phyloP scores from a whole-genome alignment of 2,888 invertebrate species.

The Cheilosia variabilis region DNA sequence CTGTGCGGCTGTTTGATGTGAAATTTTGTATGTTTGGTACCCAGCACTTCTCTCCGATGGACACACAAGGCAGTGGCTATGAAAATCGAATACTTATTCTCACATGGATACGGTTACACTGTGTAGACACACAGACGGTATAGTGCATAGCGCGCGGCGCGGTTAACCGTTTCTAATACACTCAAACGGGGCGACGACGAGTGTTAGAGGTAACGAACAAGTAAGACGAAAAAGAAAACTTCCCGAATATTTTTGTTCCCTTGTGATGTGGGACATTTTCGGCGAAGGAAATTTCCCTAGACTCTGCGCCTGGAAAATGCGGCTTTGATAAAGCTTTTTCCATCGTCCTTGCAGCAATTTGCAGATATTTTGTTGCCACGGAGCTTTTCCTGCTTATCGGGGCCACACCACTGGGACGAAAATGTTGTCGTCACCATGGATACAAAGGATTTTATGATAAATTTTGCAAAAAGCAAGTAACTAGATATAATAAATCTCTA shows the following conservation, averaged over 20 bases:
- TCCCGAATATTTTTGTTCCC: constrained; percentile 67
- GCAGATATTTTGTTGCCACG: constrained; percentile 41
- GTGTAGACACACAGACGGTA: constrained; percentile 63
- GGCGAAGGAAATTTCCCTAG: constrained; percentile 26
- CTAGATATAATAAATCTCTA: not conserved
- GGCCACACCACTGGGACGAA: not conserved
- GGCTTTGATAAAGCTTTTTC: constrained; percentile 34
- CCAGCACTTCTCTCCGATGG: constrained; percentile 31
- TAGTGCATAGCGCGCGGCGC: not conserved
- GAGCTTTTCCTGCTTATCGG: not conserved
- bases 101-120: constrained; percentile 74
- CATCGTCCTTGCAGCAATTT: constrained; percentile 56
- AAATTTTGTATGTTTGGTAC: constrained; percentile 66
- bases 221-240: constrained; percentile 16
- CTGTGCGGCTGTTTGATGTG: constrained; percentile 70
- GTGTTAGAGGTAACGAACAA: constrained; percentile 46
- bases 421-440: not conserved
- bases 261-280: constrained; percentile 25
- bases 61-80: constrained; percentile 55
- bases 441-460: too few relatives aligned
- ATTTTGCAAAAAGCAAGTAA: too few relatives aligned
- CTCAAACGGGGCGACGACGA: constrained; percentile 32
- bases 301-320: constrained; percentile 40
- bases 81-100: constrained; percentile 72
- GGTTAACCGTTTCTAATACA: constrained; percentile 51